phyloP scores from a whole-genome alignment of 2,113 vertebrate genomes.

The Callorhinus ursinus region DNA sequence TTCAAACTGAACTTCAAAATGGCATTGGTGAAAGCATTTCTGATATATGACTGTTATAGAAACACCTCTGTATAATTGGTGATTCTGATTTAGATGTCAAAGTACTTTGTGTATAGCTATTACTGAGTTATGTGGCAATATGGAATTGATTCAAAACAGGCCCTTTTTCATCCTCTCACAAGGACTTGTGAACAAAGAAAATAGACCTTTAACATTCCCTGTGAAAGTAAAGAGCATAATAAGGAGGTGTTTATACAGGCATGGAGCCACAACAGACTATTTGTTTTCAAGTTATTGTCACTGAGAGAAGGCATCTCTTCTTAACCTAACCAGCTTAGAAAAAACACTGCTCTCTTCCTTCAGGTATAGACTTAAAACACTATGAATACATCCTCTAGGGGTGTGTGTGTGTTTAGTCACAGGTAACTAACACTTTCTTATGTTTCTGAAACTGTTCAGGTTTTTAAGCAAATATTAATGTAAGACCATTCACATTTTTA shows the following conservation, averaged over 20 bases:
- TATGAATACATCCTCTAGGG: not conserved
- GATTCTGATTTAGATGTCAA: constrained; percentile 25
- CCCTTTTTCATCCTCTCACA: not conserved
- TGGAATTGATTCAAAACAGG: constrained; percentile 48
- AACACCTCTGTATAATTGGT: not conserved
- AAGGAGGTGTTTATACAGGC: constrained; percentile 79
- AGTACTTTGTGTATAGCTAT: not conserved
- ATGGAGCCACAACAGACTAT: constrained; percentile 70
- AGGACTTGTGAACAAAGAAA: constrained; percentile 58
- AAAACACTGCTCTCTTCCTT: constrained; percentile 26
- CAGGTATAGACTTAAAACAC: not conserved
- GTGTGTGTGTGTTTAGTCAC: not conserved
- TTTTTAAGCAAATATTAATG: constrained; percentile 31
- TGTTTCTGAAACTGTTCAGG: constrained; percentile 12
- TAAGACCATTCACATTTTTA: not conserved
- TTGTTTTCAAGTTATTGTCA: constrained; percentile 66
- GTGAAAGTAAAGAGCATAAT: constrained; percentile 73
- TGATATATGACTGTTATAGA: not conserved
- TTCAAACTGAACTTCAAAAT: constrained; percentile 48
- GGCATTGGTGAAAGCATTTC: not conserved
- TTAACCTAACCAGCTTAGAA: not conserved
- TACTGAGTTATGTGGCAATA: not conserved
- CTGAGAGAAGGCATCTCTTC: constrained; percentile 63
- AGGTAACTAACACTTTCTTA: not conserved
- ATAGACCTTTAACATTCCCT: not conserved